phyloP scores from a whole-genome alignment of 1,140 invertebrate genomes.

The Sitobion miscanthi region DNA sequence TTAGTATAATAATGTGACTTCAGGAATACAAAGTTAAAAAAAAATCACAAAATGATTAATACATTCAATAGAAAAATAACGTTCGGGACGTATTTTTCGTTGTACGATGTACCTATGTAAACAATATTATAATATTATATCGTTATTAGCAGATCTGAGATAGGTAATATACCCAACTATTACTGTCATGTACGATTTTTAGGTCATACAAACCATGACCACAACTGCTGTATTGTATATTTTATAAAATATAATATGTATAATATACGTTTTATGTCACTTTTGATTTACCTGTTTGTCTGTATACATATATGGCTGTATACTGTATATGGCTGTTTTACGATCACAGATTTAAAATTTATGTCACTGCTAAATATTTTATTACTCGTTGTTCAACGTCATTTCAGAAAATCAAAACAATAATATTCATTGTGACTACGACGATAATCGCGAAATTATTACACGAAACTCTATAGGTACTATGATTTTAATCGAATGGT shows the following conservation, averaged over 20 bases:
- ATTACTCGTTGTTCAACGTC: background rate
- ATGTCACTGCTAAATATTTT: background rate
- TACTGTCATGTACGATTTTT: background rate
- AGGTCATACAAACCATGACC: background rate
- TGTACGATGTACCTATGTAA: background rate
- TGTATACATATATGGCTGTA: background rate
- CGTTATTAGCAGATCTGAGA: background rate
- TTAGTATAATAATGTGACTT: background rate
- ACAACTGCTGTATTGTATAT: background rate
- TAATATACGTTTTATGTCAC: background rate
- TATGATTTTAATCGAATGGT: background rate
- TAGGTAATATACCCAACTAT: background rate
- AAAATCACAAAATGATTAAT: background rate
- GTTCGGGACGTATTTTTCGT: background rate
- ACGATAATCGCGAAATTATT: background rate
- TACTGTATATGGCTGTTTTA: background rate
- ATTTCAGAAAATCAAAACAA: background rate
- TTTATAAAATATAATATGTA: background rate
- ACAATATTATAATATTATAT: background rate
- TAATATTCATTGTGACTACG: background rate
- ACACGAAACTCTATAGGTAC: background rate
- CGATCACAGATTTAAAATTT: conserved; percentile 5
- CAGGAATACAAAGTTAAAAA: background rate
- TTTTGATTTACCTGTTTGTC: background rate
- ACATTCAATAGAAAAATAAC: background rate